A percentile compares a stretch with the other conserved stretches of the same genome.
Conservation (phyloP, 1,140 invertebrate genomes). For the Rhizoglyphus robini region DNA sequence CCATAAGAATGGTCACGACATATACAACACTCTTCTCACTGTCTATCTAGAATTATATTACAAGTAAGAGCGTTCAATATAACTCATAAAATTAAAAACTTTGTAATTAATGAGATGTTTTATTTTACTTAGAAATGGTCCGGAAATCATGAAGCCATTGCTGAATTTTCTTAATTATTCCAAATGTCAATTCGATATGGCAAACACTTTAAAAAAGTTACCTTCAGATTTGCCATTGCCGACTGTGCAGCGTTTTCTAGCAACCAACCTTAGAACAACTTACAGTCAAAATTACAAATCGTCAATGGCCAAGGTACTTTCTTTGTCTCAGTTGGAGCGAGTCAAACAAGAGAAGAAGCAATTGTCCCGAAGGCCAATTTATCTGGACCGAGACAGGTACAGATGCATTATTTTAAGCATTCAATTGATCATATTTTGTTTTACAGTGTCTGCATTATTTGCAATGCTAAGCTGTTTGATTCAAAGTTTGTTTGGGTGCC, state of each 20-base stretch:
- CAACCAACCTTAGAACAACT: not conserved
- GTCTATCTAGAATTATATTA: constrained; percentile 10
- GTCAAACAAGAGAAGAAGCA: not conserved
- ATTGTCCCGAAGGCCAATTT: not conserved
- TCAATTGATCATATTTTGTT: not conserved
- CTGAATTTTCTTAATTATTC: not conserved
- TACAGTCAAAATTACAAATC: not conserved
- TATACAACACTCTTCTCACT: not conserved
- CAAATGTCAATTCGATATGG: not conserved
- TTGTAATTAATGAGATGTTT: not conserved
- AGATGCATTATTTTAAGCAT: not conserved
- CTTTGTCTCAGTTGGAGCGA: not conserved
- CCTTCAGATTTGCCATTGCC: not conserved
- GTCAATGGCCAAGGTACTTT: not conserved
- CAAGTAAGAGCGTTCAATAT: not conserved
- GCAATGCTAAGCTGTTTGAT: constrained; percentile 1
- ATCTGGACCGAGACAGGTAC: constrained; percentile 7
- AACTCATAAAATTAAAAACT: not conserved
- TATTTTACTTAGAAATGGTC: constrained; percentile 5
- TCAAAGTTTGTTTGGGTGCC: constrained; percentile 13
- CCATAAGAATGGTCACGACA: not conserved
- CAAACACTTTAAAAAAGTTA: not conserved
- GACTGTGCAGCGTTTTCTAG: not conserved
- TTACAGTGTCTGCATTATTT: constrained; percentile 8
- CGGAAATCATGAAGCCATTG: not conserved